phyloP scores from a whole-genome alignment of 2,797 vertebrate species.

The Hipposideros larvatus region DNA sequence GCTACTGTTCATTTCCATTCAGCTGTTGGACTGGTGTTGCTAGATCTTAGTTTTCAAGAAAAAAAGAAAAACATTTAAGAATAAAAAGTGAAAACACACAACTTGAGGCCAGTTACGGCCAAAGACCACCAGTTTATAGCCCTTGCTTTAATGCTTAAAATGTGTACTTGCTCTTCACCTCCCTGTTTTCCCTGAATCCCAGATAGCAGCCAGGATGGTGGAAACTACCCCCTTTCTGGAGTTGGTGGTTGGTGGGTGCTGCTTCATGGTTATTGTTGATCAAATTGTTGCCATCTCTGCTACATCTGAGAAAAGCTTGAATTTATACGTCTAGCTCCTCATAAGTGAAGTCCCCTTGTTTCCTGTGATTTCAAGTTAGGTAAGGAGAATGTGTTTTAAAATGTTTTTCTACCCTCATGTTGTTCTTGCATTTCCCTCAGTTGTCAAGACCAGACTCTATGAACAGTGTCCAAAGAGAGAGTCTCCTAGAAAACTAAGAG shows the following conservation, averaged over 20 bases:
- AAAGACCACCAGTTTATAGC: background rate
- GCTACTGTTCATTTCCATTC: background rate
- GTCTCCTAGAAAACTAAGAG: background rate
- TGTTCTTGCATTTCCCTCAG: background rate
- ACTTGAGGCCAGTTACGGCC: background rate
- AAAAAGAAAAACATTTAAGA: background rate
- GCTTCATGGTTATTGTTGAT: background rate
- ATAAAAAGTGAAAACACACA: background rate
- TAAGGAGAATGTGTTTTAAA: background rate
- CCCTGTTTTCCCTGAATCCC: background rate
- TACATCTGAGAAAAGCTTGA: background rate
- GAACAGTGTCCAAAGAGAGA: background rate
- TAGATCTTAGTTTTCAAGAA: conserved; percentile 3
- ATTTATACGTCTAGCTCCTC: background rate
- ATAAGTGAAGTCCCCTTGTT: background rate
- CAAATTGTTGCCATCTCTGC: background rate
- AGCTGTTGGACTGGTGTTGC: background rate
- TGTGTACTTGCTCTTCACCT: background rate
- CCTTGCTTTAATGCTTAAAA: background rate
- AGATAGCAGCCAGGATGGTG: background rate
- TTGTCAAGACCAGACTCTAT: background rate
- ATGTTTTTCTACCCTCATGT: background rate
- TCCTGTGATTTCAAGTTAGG: background rate
- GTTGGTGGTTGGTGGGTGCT: background rate
- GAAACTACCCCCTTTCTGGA: background rate